These are phyloP conservation scores for Melieria crassipennis DNA, from an alignment of 2,888 invertebrate genomes.

Conservation along the genomic window DNA sequence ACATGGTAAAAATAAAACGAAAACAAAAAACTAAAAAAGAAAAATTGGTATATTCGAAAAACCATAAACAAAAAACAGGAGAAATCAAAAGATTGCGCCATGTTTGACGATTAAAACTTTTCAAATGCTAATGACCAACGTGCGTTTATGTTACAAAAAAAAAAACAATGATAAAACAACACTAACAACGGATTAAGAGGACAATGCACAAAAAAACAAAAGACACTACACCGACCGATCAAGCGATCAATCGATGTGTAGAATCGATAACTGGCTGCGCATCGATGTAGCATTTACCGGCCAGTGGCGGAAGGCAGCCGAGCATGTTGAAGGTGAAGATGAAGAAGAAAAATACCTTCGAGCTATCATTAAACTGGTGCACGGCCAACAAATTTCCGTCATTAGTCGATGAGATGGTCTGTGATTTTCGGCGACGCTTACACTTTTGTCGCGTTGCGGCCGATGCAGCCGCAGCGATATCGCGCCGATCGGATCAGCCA, in stretches of 20 bases:
- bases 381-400: not conserved
- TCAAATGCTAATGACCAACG: constrained; percentile 45
- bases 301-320: constrained; percentile 5
- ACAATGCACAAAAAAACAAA: constrained; percentile 34
- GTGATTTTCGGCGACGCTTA: constrained; percentile 52
- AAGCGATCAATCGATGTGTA: constrained; percentile 30
- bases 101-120: constrained; percentile 60
- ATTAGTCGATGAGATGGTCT: constrained; percentile 34
- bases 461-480: no score
- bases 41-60: not conserved
- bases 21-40: no score
- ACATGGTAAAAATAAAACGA: constrained; percentile 7
- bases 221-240: constrained; percentile 40
- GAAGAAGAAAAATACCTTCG: no score
- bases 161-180: not conserved
- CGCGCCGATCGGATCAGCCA: constrained; percentile 12
- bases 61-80: constrained; percentile 33
- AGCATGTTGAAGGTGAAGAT: not conserved
- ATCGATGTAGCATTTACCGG: constrained; percentile 14
- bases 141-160: not conserved
- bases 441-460: constrained; percentile 39
- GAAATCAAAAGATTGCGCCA: constrained; percentile 50
- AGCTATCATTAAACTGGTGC: no score
- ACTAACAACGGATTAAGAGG: constrained; percentile 32
- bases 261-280: constrained; percentile 26